These are phyloP conservation scores for Conomelus anceps DNA, from an alignment of 2,888 invertebrate genomes.

Conservation along the genomic window DNA sequence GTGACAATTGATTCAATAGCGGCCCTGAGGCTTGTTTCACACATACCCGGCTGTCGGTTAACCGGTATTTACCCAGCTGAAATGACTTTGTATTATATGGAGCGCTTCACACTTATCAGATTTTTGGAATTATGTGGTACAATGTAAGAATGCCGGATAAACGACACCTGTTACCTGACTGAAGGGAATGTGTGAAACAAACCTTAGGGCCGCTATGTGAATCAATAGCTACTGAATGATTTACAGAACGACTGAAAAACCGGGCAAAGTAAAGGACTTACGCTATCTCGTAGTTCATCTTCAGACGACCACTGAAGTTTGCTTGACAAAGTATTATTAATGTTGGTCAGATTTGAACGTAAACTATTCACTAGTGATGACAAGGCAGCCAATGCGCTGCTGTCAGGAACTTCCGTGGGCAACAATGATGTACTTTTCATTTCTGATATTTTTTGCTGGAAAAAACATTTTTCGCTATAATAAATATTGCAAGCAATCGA, in stretches of 20 bases:
- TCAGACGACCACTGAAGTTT: conserved; percentile 43
- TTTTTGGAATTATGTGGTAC: background rate
- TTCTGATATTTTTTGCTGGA: conserved; percentile 26
- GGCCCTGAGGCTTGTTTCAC: too few species aligned
- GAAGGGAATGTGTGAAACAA: too few species aligned
- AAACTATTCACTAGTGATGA: conserved; percentile 40
- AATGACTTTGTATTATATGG: too few species aligned
- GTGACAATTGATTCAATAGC: too few species aligned
- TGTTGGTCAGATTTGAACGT: conserved; percentile 40
- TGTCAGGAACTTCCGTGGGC: conserved; percentile 39
- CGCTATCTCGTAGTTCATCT: conserved; percentile 44
- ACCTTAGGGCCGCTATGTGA: too few species aligned
- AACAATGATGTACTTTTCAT: conserved; percentile 19
- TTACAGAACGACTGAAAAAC: too few species aligned
- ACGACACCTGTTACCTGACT: too few species aligned
- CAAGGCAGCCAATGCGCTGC: conserved; percentile 39
- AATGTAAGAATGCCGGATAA: background rate
- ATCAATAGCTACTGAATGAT: too few species aligned
- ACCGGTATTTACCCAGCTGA: too few species aligned
- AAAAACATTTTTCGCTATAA: background rate
- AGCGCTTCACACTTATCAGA: too few species aligned
- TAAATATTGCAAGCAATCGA: background rate
- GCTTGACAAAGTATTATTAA: conserved; percentile 43
- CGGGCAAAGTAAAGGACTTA: conserved; percentile 35
- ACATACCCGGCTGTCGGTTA: too few species aligned